Evolutionary conservation across 2,113 vertebrate genomes (phyloP), one percentile per base, ranked within the genome.

Genomic region (Uropsilus gracilis): DNA sequence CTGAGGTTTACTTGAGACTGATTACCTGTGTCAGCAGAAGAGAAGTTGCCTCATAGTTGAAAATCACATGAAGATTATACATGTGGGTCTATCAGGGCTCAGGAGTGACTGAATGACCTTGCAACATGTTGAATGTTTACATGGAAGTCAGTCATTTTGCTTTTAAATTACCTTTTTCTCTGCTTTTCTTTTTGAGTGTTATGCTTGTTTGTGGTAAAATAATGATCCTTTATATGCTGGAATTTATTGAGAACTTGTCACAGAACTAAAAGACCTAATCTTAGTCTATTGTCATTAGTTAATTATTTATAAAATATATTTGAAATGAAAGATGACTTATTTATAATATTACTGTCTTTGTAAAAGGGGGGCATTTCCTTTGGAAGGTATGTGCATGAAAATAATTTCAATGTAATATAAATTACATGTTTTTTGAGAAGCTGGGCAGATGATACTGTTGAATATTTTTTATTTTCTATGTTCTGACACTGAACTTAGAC

Each of bases 221-320:
- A 78, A 86, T n/a, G 20, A 3, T 71, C 16, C 26, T 73, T 77
- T 86, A 1, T 66, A 50, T 73, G 17, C 37, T 92, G 20, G 3
- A 64, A 78, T 2, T 78, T 78, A 28, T 57, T 61, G 87, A 87
- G 26, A 93, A 81, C 77, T 90, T 53, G 9, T 44, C 3, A 80
- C 64, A 34, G 22, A 69, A 6, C 22, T 66, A 24, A 80, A 87
- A 81, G n/a, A 53, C 13, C 28, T 32, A 64, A 57, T 57, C 55
- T 32, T 64, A 14, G 63, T 34, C 30, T 5, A 34, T 66, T 22
- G 17, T 6, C 32, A 39, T 75, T 90, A 46, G 7, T 91, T 68
- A 71, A 9, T 88, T 94, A 55, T 82, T 55, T 82, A 39, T 77
- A 81, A 87, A 91, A 90, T 92, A 48, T 7, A 75, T 89, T 91